These are phyloP conservation scores for Gortyna flavago DNA, from an alignment of 2,888 invertebrate species.

Conservation along the genomic window DNA sequence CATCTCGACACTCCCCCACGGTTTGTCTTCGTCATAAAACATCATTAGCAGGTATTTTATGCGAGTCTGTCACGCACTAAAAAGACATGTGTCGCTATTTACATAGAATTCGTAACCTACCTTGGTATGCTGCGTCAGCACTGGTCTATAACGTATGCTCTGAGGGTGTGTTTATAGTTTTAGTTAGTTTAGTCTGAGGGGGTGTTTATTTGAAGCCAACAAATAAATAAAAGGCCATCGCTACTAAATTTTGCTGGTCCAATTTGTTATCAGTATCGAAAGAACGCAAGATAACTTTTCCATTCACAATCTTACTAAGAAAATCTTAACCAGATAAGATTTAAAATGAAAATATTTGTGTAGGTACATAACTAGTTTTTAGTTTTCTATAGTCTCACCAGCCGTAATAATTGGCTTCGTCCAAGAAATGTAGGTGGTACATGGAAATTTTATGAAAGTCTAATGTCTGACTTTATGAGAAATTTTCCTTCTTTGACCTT, in stretches of 20 bases:
- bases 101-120: slow-evolving; percentile 2
- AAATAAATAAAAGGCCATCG: neutral
- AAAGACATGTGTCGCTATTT: neutral
- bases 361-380: neutral
- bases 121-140: neutral
- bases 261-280: neutral
- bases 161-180: too few relatives aligned
- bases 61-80: slow-evolving; percentile 7
- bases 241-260: neutral
- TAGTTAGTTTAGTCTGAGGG: too few relatives aligned
- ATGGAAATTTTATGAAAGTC: slow-evolving; percentile 45
- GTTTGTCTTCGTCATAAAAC: slow-evolving; percentile 9
- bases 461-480: slow-evolving; percentile 18
- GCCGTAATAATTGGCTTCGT: slow-evolving; percentile 16
- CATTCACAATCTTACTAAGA: neutral
- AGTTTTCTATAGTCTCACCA: neutral
- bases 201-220: neutral
- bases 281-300: neutral
- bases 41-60: slow-evolving; percentile 19
- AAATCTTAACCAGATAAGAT: neutral
- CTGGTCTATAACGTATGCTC: neutral
- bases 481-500: slow-evolving; percentile 46
- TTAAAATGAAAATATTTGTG: neutral
- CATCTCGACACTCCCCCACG: slow-evolving; percentile 13
- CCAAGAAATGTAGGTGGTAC: slow-evolving; percentile 31